A percentile compares a stretch with the other conserved stretches of the same genome.
phyloP scores from a whole-genome alignment of 2,888 invertebrate species.

The Luffia ferchaultella region DNA sequence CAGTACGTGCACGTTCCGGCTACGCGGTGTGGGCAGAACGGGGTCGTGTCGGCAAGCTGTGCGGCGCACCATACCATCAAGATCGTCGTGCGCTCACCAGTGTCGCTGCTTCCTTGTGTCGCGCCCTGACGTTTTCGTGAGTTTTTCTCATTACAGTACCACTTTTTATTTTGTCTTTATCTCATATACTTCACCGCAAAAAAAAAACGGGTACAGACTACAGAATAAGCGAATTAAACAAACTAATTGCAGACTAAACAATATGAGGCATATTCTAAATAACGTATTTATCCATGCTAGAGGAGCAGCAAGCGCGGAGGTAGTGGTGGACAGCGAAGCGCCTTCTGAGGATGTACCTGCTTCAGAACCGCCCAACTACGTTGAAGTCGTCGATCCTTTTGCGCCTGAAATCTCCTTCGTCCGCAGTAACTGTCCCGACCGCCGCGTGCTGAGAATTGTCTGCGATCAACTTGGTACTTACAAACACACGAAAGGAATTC shows the following conservation, averaged over 20 bases:
- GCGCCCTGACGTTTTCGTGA: slow-evolving; percentile 78
- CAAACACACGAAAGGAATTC: too few relatives aligned
- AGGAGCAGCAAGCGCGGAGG: slow-evolving; percentile 74
- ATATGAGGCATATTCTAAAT: too few relatives aligned
- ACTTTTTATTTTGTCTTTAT: neutral
- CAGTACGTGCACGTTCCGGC: slow-evolving; percentile 77
- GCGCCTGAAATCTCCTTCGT: slow-evolving; percentile 84
- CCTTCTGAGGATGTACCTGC: slow-evolving; percentile 65
- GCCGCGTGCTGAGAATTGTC: slow-evolving; percentile 80
- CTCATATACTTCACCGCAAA: too few relatives aligned
- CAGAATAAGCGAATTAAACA: too few relatives aligned
- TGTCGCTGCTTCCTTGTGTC: slow-evolving; percentile 81
- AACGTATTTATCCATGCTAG: slow-evolving; percentile 42
- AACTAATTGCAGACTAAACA: too few relatives aligned
- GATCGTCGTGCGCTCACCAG: slow-evolving; percentile 70
- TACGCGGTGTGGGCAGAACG: slow-evolving; percentile 87
- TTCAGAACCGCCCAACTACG: slow-evolving; percentile 68
- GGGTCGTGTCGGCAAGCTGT: slow-evolving; percentile 81
- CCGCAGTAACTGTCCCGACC: slow-evolving; percentile 76
- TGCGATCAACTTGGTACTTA: slow-evolving; percentile 81
- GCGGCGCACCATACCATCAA: slow-evolving; percentile 79
- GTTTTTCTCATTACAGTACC: too few relatives aligned
- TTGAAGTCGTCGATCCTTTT: slow-evolving; percentile 82
- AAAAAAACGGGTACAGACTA: neutral
- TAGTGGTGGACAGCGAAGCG: slow-evolving; percentile 69